Percentiles rank a stretch among this genome's conserved stretches.
Conservation (phyloP, 2,888 invertebrate species). For the Apotomis capreana region DNA sequence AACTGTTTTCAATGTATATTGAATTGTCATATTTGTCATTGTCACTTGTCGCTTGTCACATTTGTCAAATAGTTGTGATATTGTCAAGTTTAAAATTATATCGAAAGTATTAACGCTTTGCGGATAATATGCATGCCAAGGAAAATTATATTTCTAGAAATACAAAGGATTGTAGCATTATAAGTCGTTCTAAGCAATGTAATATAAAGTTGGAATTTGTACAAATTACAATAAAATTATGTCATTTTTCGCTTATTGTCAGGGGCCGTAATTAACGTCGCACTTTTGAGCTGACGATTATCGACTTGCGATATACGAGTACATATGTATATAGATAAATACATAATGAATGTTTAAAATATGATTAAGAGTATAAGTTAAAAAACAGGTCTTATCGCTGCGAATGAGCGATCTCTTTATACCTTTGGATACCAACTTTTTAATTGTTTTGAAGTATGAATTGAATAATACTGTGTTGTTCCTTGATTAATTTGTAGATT, state of each 20-base stretch:
- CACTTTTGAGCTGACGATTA: no score
- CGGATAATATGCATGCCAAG: neutral
- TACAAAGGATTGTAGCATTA: constrained; percentile 9
- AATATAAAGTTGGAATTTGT: constrained; percentile 26
- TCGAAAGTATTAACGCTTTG: neutral
- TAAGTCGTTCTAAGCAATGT: constrained; percentile 22
- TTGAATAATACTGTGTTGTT: no score
- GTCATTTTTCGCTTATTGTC: constrained; percentile 12
- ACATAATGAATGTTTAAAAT: no score
- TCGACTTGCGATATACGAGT: no score
- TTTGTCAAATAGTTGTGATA: neutral
- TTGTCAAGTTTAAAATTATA: neutral
- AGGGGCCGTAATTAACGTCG: no score
- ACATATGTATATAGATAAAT: no score
- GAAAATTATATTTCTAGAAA: neutral
- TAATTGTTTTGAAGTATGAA: no score
- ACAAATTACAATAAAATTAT: constrained; percentile 29
- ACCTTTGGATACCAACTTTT: no score
- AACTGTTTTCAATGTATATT: neutral
- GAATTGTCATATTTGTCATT: neutral
- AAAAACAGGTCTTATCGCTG: no score
- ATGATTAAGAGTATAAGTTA: no score
- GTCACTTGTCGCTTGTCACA: neutral
- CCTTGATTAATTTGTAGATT: no score
- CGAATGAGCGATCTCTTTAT: no score